phyloP scores from a whole-genome alignment of 2,797 vertebrate genomes.

The Odontamblyopus lacepedii region DNA sequence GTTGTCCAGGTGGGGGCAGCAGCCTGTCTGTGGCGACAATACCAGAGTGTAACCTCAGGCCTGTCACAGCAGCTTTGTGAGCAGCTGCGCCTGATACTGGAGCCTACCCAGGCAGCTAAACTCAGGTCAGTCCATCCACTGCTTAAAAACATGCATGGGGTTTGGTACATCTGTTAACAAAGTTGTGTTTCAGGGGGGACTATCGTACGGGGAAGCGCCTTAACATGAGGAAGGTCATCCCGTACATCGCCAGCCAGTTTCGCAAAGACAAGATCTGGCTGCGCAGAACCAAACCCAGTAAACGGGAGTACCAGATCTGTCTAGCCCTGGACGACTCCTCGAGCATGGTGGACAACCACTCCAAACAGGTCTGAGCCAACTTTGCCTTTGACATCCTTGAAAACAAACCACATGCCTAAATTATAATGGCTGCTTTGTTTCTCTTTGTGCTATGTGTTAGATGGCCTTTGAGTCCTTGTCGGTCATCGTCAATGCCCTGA shows the following conservation, averaged over 20 bases:
- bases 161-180: neutral
- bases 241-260: constrained; percentile 97
- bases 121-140: constrained; percentile 81
- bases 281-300: constrained; percentile 94
- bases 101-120: constrained; percentile 93
- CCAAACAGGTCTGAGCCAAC: constrained; percentile 86
- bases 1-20: constrained; percentile 84
- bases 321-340: constrained; percentile 96
- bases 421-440: neutral
- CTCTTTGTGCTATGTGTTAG: constrained; percentile 62
- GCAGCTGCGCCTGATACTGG: constrained; percentile 93
- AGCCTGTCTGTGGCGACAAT: constrained; percentile 91
- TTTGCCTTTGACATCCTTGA: neutral
- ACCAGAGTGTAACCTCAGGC: constrained; percentile 87
- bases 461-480: constrained; percentile 96
- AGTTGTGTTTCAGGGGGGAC: constrained; percentile 83
- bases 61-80: constrained; percentile 96
- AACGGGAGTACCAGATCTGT: constrained; percentile 97
- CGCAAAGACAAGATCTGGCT: constrained; percentile 99
- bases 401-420: neutral
- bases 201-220: constrained; percentile 95
- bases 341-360: constrained; percentile 98
- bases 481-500: constrained; percentile 92
- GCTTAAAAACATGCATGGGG: neutral
- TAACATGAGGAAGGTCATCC: constrained; percentile 98